Evolutionary conservation across 2,888 invertebrate species (phyloP).

Genomic region (Blomia tropicalis): DNA sequence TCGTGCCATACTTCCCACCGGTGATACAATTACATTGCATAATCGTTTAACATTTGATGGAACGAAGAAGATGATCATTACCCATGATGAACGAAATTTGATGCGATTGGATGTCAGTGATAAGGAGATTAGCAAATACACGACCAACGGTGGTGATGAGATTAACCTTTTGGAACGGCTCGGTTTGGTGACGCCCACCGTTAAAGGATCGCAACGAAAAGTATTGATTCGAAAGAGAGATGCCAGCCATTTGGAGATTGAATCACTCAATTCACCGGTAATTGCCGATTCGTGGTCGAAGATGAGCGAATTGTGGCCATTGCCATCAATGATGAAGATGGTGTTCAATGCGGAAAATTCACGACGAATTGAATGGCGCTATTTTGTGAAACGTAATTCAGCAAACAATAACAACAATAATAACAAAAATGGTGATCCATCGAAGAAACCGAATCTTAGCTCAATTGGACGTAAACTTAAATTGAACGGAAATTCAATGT

Average conservation of each 20-base stretch:
- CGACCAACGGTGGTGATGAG: constrained; percentile 15
- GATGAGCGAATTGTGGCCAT: constrained; percentile 28
- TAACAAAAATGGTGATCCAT: background rate
- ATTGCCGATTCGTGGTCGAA: constrained; percentile 28
- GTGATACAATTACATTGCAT: constrained; percentile 44
- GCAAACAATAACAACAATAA: background rate
- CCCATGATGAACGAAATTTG: constrained; percentile 35
- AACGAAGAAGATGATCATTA: constrained; percentile 35
- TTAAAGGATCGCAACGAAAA: constrained; percentile 27
- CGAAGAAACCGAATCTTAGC: background rate
- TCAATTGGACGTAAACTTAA: constrained; percentile 34
- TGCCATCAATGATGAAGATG: constrained; percentile 27
- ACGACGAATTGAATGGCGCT: constrained; percentile 37
- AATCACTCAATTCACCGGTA: constrained; percentile 29
- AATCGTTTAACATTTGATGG: constrained; percentile 33
- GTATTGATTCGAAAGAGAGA: constrained; percentile 27
- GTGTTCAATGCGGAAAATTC: constrained; percentile 31
- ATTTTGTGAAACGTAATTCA: constrained; percentile 33
- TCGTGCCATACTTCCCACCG: constrained; percentile 72
- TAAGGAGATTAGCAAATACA: constrained; percentile 26
- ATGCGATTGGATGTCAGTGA: constrained; percentile 29
- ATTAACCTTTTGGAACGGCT: constrained; percentile 9
- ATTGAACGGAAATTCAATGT: constrained; percentile 74
- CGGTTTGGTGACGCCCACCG: constrained; percentile 24
- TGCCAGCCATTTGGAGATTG: constrained; percentile 28